Evolutionary conservation across 2,113 vertebrate species (phyloP).

Genomic region (Paramormyrops kingsleyae): DNA sequence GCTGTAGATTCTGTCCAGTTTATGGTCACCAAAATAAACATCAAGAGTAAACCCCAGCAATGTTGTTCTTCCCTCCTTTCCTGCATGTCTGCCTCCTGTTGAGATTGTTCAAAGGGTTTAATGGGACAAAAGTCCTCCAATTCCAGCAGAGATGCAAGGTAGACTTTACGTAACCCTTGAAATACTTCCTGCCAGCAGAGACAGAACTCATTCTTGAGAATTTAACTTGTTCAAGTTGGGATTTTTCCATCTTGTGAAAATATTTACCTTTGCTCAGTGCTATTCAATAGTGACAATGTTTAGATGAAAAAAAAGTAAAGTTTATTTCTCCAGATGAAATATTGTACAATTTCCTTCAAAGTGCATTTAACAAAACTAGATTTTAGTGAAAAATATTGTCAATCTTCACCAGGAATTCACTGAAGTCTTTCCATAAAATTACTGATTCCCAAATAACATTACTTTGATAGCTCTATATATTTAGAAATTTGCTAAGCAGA

Average conservation of each 20-base stretch:
- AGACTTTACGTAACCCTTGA: not conserved
- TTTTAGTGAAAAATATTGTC: conserved; percentile 46
- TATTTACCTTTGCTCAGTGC: not conserved
- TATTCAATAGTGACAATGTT: not conserved
- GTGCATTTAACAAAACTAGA: conserved; percentile 90
- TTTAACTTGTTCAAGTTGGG: not conserved
- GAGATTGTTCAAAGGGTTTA: not conserved
- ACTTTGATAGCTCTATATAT: not conserved
- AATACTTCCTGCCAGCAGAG: not conserved
- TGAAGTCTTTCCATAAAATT: not conserved
- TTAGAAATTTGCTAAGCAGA: not conserved
- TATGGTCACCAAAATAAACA: conserved; percentile 51
- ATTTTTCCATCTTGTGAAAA: not conserved
- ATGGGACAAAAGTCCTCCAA: not conserved
- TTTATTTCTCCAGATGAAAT: conserved; percentile 30
- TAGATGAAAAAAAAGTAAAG: conserved; percentile 40
- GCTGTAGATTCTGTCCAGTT: not conserved
- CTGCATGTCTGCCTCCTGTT: not conserved
- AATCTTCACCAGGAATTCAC: not conserved
- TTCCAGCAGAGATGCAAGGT: not conserved
- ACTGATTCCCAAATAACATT: not conserved
- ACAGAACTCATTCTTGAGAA: not conserved
- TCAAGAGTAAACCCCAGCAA: conserved; percentile 30
- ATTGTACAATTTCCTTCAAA: conserved; percentile 76
- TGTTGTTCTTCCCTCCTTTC: conserved; percentile 14